Evolutionary conservation across 2,888 invertebrate species (phyloP).

Genomic region (Patella ulyssiponensis): DNA sequence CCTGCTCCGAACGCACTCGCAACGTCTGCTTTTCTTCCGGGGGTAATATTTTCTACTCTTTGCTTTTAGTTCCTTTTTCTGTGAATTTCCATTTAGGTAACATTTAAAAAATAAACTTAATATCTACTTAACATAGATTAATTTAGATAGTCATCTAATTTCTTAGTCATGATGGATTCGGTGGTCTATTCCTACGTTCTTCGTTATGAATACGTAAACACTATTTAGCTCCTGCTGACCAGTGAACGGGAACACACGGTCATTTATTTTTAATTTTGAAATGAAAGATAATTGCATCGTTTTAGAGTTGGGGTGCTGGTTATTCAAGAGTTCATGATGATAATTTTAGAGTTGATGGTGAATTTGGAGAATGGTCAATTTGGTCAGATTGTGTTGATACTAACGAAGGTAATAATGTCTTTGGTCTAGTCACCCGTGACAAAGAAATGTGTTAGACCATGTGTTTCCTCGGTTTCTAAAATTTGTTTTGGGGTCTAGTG

Average conservation of each 20-base stretch:
- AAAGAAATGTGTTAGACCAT: background rate
- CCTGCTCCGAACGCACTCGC: too few relatives aligned
- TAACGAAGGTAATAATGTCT: background rate
- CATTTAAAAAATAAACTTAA: background rate
- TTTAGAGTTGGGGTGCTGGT: background rate
- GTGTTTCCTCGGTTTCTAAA: background rate
- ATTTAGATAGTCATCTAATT: background rate
- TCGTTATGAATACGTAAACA: background rate
- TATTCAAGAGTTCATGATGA: background rate
- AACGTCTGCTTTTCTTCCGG: too few relatives aligned
- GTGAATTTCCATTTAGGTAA: too few relatives aligned
- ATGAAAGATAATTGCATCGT: background rate
- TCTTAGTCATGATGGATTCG: background rate
- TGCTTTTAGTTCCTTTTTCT: too few relatives aligned
- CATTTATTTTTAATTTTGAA: too few relatives aligned
- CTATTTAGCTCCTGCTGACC: too few relatives aligned
- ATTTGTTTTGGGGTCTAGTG: too few relatives aligned
- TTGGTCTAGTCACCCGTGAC: background rate
- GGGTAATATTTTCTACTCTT: too few relatives aligned
- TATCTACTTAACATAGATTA: background rate
- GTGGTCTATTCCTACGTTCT: background rate
- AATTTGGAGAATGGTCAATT: constrained; percentile 15
- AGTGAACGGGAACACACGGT: too few relatives aligned
- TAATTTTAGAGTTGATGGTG: constrained; percentile 11
- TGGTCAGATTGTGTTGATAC: constrained; percentile 17